Evolutionary conservation across 2,113 vertebrate genomes (phyloP), one percentile per base, ranked within the genome.

Genomic region (Willisornis vidua): DNA sequence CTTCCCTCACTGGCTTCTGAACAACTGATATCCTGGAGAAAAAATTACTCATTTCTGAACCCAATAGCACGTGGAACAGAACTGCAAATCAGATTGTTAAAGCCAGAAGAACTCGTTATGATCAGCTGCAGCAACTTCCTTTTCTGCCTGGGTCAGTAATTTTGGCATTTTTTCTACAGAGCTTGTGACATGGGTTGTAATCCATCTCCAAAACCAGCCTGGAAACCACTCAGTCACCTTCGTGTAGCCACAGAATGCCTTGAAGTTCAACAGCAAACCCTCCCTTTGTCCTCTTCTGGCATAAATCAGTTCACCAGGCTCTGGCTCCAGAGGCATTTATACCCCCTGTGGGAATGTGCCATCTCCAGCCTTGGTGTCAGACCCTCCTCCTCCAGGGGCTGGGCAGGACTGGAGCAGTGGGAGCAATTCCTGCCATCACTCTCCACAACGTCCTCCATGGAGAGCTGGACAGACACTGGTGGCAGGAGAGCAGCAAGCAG

Each of bases 171-270:
- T 48, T 35, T 2, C 14, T 3, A 28, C 0, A 75, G 3, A 29
- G 35, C 33, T 82, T 52, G 37, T 14, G 10, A 35, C 24, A 8
- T 1, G 35, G 43, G 31, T 10, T 25, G 54, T 18, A 52, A 19
- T 24, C 28, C 31, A 18, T 25, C n/a, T 35, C 71, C 68, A 76
- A 66, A 87, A 13, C 7, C 63, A 29, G 18, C 41, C 2, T 16
- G 14, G 49, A 76, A 54, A 83, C 20, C 28, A 15, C 8, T 3
- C 57, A 33, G 45, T 12, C 35, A 16, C 35, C 28, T 59, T 20
- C 59, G 5, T 0, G 1, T 0, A 20, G 43, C 22, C 55, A 39
- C 19, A 72, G 59, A 83, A 48, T 6, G 52, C 31, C 24, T 20
- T 19, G 24, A 43, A 43, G 41, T 41, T 23, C 49, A 31, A 14